Evolutionary conservation across 2,797 vertebrate genomes (phyloP).

Genomic region (Crenuchus spilurus): DNA sequence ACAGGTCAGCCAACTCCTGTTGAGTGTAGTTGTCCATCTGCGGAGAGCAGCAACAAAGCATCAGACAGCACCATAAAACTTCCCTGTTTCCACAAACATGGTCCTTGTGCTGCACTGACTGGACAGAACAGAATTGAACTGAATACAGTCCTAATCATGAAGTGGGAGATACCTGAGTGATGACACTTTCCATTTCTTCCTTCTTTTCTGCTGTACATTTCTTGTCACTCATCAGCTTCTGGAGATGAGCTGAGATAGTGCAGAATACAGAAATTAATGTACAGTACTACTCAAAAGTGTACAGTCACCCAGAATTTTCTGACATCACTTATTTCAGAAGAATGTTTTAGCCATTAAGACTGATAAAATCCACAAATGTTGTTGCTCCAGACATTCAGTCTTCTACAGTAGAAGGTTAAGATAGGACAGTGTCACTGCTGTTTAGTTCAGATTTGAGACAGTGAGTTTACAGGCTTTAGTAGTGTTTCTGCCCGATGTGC

Average conservation of each 20-base stretch:
- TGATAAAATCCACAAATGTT: too few relatives aligned
- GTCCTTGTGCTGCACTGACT: not conserved
- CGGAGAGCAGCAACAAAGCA: not conserved
- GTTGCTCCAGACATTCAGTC: too few relatives aligned
- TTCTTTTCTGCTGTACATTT: conserved; percentile 93
- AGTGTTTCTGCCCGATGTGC: too few relatives aligned
- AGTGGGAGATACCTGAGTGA: conserved; percentile 84
- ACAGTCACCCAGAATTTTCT: too few relatives aligned
- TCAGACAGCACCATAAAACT: not conserved
- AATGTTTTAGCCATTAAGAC: too few relatives aligned
- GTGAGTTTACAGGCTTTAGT: not conserved
- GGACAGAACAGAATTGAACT: not conserved
- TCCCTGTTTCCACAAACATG: not conserved
- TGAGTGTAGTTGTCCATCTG: conserved; percentile 97
- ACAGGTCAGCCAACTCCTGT: conserved; percentile 89
- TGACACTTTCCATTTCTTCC: conserved; percentile 90
- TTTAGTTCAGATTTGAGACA: too few relatives aligned
- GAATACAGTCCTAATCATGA: not conserved
- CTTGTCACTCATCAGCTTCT: conserved; percentile 98
- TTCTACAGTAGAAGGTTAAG: conserved; percentile 39
- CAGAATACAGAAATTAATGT: conserved; percentile 6
- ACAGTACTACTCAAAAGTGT: not conserved
- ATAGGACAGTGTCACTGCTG: conserved; percentile 35
- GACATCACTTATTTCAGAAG: not conserved
- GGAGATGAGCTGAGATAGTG: conserved; percentile 85